A percentile compares a stretch with the other conserved stretches of the same genome.
Conservation (phyloP, 1,140 invertebrate genomes). For the Drosophila fuyamai region DNA sequence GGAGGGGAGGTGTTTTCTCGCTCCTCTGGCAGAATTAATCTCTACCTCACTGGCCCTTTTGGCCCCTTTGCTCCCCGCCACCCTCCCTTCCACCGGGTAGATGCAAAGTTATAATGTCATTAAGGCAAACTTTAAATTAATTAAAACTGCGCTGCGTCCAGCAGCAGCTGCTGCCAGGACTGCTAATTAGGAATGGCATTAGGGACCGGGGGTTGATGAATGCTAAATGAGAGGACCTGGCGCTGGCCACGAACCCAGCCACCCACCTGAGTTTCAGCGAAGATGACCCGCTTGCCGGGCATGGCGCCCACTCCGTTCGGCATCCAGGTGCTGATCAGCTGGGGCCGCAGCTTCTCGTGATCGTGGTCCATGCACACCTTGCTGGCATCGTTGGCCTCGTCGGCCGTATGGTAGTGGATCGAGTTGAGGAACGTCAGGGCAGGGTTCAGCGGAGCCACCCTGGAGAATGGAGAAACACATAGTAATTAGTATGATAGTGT, state of each 20-base stretch:
- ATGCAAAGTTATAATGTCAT: conserved; percentile 82
- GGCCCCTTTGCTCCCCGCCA: background rate
- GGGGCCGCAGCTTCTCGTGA: conserved; percentile 91
- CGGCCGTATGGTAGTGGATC: conserved; percentile 86
- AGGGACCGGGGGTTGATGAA: conserved; percentile 7
- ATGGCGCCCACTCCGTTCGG: conserved; percentile 93
- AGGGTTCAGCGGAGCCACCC: conserved; percentile 84
- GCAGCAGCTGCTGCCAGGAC: conserved; percentile 70
- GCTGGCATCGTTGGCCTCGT: conserved; percentile 84
- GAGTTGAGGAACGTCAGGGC: conserved; percentile 87
- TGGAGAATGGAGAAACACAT: conserved; percentile 5
- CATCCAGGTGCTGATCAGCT: conserved; percentile 94
- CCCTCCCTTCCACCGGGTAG: conserved; percentile 1
- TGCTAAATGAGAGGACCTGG: background rate
- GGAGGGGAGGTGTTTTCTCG: background rate
- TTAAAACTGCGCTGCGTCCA: conserved; percentile 72
- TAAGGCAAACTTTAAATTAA: conserved; percentile 82
- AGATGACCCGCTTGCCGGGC: conserved; percentile 92
- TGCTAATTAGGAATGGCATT: conserved; percentile 77
- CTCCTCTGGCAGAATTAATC: conserved; percentile 52
- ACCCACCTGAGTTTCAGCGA: conserved; percentile 94
- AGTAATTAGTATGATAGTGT: too few species aligned
- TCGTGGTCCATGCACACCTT: conserved; percentile 93
- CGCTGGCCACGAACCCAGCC: too few species aligned
- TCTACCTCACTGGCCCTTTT: conserved; percentile 19